Conservation (phyloP, 2,113 vertebrate species). For the Haemorhous mexicanus region DNA sequence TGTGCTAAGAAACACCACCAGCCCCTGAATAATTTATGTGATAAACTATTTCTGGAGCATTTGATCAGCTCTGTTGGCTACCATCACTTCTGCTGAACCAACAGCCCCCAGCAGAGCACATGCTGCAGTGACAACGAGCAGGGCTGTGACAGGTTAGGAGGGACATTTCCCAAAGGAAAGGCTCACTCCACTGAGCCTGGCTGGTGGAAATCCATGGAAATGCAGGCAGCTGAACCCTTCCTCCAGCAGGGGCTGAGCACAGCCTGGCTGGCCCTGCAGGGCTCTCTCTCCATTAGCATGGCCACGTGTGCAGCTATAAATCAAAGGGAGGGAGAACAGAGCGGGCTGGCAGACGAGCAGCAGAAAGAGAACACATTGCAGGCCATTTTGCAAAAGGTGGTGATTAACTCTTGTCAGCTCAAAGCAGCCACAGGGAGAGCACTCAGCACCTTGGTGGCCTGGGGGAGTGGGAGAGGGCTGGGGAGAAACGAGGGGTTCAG, state of each 20-base stretch:
- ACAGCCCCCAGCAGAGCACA: neutral
- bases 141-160: neutral
- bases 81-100: slow-evolving; percentile 15
- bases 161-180: neutral
- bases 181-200: neutral
- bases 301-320: neutral
- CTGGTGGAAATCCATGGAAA: neutral
- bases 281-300: neutral
- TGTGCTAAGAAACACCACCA: neutral
- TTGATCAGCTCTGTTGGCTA: neutral
- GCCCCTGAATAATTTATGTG: slow-evolving; percentile 1
- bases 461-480: neutral
- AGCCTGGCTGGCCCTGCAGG: neutral
- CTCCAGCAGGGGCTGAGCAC: neutral
- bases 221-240: too few relatives aligned
- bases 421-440: rapidly evolving
- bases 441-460: neutral
- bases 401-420: neutral
- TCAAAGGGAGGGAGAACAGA: slow-evolving; percentile 11
- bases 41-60: neutral
- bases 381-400: neutral
- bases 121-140: neutral
- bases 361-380: neutral
- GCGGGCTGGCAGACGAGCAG: neutral
- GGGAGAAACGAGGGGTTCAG: neutral